A percentile compares a stretch with the other conserved stretches of the same genome.
These are phyloP conservation scores for Philonicus albiceps DNA, from an alignment of 2,888 invertebrate genomes.

Conservation along the genomic window DNA sequence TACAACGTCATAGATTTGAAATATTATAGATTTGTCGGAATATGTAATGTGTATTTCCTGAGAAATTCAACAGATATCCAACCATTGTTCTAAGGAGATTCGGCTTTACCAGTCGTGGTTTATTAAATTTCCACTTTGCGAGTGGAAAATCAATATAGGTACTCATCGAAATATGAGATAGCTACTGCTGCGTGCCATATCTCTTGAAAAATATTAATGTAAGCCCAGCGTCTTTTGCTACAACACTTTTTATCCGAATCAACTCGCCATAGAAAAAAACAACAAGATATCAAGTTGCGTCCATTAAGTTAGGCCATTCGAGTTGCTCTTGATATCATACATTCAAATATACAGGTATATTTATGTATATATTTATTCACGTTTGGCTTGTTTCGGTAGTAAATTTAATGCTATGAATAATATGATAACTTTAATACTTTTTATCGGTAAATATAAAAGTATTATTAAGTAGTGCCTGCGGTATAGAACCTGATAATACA, in stretches of 20 bases:
- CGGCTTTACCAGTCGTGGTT: not conserved
- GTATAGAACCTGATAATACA: not conserved
- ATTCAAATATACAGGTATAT: not conserved
- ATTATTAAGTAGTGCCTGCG: not conserved
- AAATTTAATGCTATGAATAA: not conserved
- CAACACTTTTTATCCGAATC: not conserved
- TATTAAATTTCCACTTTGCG: not conserved
- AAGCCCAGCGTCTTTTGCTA: not conserved
- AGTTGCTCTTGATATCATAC: not conserved
- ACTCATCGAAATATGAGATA: not conserved
- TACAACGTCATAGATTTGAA: not conserved
- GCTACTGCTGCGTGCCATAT: not conserved
- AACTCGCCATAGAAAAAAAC: not conserved
- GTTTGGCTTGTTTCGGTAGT: not conserved
- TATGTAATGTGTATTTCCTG: not conserved
- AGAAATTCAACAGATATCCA: not conserved
- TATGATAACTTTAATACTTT: not conserved
- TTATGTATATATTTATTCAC: not conserved
- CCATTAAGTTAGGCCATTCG: not conserved
- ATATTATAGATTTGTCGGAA: not conserved
- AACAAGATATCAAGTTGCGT: not conserved
- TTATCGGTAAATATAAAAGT: not conserved
- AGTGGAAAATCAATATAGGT: not conserved
- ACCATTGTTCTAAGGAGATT: not conserved
- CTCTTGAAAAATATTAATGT: not conserved